Conservation (phyloP, 2,113 vertebrate species). For the Poeciliopsis occidentalis region DNA sequence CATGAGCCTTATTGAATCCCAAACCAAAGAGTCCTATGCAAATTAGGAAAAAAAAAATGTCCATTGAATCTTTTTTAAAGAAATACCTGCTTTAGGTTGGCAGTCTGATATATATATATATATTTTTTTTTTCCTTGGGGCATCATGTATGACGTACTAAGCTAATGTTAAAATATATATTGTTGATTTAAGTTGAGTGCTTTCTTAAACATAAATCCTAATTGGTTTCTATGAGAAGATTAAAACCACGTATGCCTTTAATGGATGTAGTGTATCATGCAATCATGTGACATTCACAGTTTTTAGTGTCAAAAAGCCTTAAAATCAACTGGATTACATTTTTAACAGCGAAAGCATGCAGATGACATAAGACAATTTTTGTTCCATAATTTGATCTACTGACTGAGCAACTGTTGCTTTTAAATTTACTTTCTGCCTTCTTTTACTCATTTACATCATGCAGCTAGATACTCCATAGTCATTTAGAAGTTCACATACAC, state of each 20-base stretch:
- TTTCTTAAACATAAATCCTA: not conserved
- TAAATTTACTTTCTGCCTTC: too few species aligned
- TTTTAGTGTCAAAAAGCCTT: not conserved
- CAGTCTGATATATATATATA: too few species aligned
- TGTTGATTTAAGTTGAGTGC: not conserved
- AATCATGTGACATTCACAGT: not conserved
- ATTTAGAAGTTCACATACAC: too few species aligned
- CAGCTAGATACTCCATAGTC: too few species aligned
- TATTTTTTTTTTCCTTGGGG: not conserved
- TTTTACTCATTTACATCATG: too few species aligned
- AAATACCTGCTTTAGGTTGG: slow-evolving; percentile 14
- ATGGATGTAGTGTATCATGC: not conserved
- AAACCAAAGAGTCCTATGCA: slow-evolving; percentile 67
- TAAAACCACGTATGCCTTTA: too few species aligned
- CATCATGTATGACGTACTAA: not conserved
- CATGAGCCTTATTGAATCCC: slow-evolving; percentile 53
- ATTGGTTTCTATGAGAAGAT: not conserved
- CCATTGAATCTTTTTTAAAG: slow-evolving; percentile 53
- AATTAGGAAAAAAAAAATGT: slow-evolving; percentile 62
- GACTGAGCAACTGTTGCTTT: too few species aligned
- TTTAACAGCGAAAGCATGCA: not conserved
- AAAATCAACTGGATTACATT: not conserved
- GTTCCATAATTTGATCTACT: too few species aligned
- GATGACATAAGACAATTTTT: not conserved
- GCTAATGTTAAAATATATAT: not conserved